A percentile compares a stretch with the other conserved stretches of the same genome.
phyloP scores from a whole-genome alignment of 2,888 invertebrate species.

The Nesidiocoris tenuis region DNA sequence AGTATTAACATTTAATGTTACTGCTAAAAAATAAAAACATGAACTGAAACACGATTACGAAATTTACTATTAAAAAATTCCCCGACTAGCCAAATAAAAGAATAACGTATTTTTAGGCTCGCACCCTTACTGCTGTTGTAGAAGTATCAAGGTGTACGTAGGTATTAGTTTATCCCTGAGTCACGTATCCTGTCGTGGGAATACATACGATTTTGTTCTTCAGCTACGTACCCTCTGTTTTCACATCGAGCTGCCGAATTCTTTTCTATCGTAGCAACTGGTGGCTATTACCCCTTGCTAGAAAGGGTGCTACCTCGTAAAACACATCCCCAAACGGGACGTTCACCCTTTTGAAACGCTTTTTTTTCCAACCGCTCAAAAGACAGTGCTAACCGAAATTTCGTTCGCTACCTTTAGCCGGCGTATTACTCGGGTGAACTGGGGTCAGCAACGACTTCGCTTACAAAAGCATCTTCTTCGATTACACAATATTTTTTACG shows the following conservation, averaged over 20 bases:
- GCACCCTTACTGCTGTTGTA: too few species aligned
- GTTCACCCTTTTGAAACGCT: constrained; percentile 9
- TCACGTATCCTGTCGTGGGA: background rate
- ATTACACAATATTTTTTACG: background rate
- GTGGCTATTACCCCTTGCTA: constrained; percentile 8
- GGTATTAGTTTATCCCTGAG: too few species aligned
- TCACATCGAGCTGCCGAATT: background rate
- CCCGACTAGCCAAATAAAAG: too few species aligned
- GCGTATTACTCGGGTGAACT: background rate
- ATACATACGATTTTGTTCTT: background rate
- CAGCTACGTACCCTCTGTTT: background rate
- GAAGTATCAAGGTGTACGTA: too few species aligned
- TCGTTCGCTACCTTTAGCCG: too few species aligned
- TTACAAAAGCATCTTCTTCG: background rate
- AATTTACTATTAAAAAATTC: too few species aligned
- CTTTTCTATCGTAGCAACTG: too few species aligned
- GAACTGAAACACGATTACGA: too few species aligned
- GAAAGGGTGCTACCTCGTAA: constrained; percentile 30
- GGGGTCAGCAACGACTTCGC: background rate
- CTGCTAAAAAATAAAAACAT: too few species aligned
- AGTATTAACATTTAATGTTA: too few species aligned
- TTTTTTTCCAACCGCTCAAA: background rate
- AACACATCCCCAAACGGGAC: constrained; percentile 38
- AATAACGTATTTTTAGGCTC: too few species aligned
- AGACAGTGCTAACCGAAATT: background rate